phyloP scores from a whole-genome alignment of 2,888 invertebrate species.

The Geotrupes spiniger region DNA sequence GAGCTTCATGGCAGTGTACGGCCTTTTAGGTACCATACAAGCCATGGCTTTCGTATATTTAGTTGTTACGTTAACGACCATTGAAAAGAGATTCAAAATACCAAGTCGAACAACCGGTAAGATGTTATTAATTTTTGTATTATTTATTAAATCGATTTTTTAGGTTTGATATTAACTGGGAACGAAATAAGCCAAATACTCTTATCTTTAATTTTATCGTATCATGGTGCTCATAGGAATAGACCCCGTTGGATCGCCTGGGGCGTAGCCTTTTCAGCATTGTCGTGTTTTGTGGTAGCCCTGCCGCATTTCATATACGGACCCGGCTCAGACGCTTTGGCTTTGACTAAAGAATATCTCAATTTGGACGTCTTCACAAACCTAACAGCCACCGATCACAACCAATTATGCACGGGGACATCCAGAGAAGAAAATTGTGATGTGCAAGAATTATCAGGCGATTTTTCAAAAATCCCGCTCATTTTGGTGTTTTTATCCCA shows the following conservation, averaged over 20 bases:
- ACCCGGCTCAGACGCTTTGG: conserved; percentile 54
- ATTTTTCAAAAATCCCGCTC: conserved; percentile 44
- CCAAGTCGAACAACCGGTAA: conserved; percentile 66
- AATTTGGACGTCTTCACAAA: conserved; percentile 39
- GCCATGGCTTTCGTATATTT: conserved; percentile 66
- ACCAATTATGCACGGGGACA: conserved; percentile 34
- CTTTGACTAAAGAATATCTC: conserved; percentile 51
- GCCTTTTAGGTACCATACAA: conserved; percentile 62
- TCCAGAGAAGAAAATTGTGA: conserved; percentile 49
- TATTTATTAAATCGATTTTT: conserved; percentile 20
- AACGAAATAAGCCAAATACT: conserved; percentile 70
- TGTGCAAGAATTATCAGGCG: conserved; percentile 22
- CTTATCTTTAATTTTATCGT: conserved; percentile 60
- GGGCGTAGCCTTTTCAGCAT: conserved; percentile 60
- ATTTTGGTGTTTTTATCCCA: conserved; percentile 64
- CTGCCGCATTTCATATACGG: conserved; percentile 63
- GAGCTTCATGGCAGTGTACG: conserved; percentile 60
- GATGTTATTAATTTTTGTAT: neutral
- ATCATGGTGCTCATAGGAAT: conserved; percentile 64
- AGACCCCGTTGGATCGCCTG: conserved; percentile 65
- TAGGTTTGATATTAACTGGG: conserved; percentile 64
- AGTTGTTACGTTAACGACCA: conserved; percentile 62
- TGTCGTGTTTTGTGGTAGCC: conserved; percentile 60
- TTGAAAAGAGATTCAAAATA: conserved; percentile 67
- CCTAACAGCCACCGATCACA: conserved; percentile 27